Conservation (phyloP, 2,888 invertebrate species). For the Drosophila colorata region DNA sequence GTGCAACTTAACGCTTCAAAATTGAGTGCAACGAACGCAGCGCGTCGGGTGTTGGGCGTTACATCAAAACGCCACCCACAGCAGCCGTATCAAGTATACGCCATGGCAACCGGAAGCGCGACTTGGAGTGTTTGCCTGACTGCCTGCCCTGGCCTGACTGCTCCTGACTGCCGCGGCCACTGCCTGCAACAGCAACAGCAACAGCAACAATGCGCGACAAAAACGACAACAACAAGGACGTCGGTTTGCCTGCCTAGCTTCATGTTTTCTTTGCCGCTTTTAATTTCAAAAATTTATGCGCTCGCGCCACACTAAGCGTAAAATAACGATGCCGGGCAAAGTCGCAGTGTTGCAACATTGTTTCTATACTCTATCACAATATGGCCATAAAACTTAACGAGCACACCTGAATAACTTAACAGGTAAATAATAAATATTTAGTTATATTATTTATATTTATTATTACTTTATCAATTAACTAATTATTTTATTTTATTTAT, state of each 20-base stretch:
- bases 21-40: constrained; percentile 80
- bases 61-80: constrained; percentile 49
- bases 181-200: constrained; percentile 27
- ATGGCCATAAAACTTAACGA: not conserved
- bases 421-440: not conserved
- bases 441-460: not conserved
- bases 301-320: constrained; percentile 82
- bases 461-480: no score
- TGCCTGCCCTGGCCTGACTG: constrained; percentile 25
- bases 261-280: constrained; percentile 81
- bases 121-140: constrained; percentile 78
- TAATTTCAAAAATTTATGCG: constrained; percentile 82
- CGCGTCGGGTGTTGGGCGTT: constrained; percentile 29
- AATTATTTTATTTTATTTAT: not conserved
- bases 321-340: constrained; percentile 73
- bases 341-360: constrained; percentile 62
- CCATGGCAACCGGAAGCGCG: constrained; percentile 75
- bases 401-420: not conserved
- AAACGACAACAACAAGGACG: constrained; percentile 68
- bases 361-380: constrained; percentile 39
- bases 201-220: constrained; percentile 73
- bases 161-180: constrained; percentile 37
- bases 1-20: constrained; percentile 81
- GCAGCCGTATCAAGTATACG: constrained; percentile 76
- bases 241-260: constrained; percentile 72